Conservation (phyloP, 2,113 vertebrate species). For the Dinomys branickii region DNA sequence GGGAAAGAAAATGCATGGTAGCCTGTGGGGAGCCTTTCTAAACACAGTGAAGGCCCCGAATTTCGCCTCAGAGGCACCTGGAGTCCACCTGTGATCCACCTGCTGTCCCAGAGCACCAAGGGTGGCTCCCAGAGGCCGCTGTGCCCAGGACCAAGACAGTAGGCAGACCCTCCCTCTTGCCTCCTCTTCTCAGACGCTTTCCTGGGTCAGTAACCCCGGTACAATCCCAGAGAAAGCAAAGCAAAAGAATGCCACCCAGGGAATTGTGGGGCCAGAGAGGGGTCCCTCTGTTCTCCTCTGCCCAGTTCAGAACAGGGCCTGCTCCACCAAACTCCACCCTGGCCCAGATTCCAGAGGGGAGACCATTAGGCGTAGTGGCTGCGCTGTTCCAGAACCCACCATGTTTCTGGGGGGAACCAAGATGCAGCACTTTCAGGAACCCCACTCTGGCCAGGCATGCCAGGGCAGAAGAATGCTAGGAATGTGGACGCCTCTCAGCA, state of each 20-base stretch:
- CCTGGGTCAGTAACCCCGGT: not conserved
- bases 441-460: not conserved
- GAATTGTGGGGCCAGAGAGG: not conserved
- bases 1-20: rapidly evolving
- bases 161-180: not conserved
- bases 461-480: conserved; percentile 50
- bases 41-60: not conserved
- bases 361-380: rapidly evolving
- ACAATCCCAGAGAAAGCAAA: not conserved
- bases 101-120: not conserved
- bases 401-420: too few relatives aligned
- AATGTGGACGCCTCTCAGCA: conserved; percentile 16
- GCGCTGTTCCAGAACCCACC: rapidly evolving
- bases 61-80: not conserved
- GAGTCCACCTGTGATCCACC: rapidly evolving
- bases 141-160: rapidly evolving
- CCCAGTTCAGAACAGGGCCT: not conserved
- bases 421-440: not conserved
- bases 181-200: not conserved
- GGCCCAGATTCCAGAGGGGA: rapidly evolving
- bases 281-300: too few relatives aligned
- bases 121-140: not conserved
- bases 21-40: not conserved
- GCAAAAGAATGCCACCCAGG: not conserved
- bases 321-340: not conserved